phyloP scores from a whole-genome alignment of 64 coral and sea anemone species.

The Montipora sp. region DNA sequence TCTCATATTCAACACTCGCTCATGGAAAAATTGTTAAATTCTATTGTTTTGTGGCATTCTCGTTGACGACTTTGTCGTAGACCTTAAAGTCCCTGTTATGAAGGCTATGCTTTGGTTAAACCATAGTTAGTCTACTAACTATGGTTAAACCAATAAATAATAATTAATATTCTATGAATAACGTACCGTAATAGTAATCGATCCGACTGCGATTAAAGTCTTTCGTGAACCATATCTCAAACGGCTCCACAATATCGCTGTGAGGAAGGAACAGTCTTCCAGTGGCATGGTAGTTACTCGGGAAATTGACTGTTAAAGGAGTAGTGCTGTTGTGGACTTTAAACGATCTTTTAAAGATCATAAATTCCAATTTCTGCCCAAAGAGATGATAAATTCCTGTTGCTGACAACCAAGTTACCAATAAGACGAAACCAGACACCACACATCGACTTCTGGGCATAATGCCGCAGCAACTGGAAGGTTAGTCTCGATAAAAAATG shows the following conservation, averaged over 20 bases:
- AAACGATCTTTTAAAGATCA: not conserved
- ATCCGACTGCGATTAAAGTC: slow-evolving; percentile 92
- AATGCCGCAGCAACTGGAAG: not conserved
- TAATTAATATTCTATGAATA: not conserved
- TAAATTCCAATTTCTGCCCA: not conserved
- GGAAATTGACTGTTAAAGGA: slow-evolving; percentile 43
- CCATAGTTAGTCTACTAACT: too few species aligned
- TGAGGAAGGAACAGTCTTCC: slow-evolving; percentile 88
- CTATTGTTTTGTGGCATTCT: too few species aligned
- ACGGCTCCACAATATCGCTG: slow-evolving; percentile 90
- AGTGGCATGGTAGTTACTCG: slow-evolving; percentile 76
- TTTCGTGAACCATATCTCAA: slow-evolving; percentile 89
- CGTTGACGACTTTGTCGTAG: too few species aligned
- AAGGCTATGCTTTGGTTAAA: too few species aligned
- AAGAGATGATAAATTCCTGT: not conserved
- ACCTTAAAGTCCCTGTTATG: too few species aligned
- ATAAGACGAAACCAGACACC: not conserved
- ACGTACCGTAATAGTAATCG: slow-evolving; percentile 98
- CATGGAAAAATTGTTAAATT: too few species aligned
- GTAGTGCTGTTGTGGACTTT: not conserved
- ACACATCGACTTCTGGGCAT: not conserved
- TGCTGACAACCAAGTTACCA: not conserved
- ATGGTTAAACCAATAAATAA: too few species aligned
- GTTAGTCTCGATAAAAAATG: not conserved
- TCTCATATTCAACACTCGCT: too few species aligned